Percentiles rank a stretch among this genome's conserved stretches.
Evolutionary conservation across 1,140 invertebrate genomes (phyloP).

Genomic region (Acyrthosiphon pisum): DNA sequence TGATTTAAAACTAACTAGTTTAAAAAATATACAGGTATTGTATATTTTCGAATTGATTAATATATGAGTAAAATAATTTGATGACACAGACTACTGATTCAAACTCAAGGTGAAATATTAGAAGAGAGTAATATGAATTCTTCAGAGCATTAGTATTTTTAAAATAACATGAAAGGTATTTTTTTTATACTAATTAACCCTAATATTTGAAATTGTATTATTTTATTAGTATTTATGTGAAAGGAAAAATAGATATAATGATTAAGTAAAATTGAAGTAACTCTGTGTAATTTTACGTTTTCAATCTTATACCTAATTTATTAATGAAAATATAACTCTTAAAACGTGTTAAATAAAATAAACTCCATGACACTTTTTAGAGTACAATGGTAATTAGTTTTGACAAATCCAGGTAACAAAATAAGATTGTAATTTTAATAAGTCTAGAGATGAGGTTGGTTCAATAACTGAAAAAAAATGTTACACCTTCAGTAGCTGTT

Average conservation of each 20-base stretch:
- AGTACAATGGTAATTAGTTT: background rate
- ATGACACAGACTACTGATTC: no score
- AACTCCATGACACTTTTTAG: background rate
- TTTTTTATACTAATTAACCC: background rate
- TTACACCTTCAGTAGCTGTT: background rate
- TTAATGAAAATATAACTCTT: background rate
- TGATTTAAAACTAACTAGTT: background rate
- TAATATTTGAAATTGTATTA: background rate
- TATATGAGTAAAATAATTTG: background rate
- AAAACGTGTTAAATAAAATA: background rate
- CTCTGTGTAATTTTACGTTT: background rate
- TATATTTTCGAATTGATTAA: background rate
- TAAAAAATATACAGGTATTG: no score
- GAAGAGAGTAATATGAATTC: background rate
- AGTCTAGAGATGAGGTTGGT: no score
- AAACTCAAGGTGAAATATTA: background rate
- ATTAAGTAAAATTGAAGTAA: background rate
- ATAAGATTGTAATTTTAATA: background rate
- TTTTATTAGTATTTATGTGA: background rate
- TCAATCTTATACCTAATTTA: no score
- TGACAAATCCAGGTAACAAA: background rate
- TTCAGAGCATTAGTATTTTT: background rate
- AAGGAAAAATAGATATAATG: background rate
- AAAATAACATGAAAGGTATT: background rate
- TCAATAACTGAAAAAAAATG: background rate